Base-by-base conservation (phyloP, 92 coral and sea anemone genomes). In the Montipora capitata region DNA sequence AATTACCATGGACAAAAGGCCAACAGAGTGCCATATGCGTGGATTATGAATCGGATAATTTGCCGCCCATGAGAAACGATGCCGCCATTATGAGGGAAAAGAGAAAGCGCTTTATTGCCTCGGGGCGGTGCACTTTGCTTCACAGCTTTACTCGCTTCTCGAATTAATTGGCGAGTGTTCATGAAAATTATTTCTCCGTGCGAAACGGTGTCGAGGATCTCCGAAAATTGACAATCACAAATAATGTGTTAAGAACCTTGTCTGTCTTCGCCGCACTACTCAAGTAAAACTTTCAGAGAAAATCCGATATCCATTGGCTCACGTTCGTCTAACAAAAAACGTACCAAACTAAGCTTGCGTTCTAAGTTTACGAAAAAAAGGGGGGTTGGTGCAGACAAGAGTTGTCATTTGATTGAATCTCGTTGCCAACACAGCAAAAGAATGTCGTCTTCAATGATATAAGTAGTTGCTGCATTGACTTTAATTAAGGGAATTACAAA, bases 1-100 rank as follows among this genome's bases (percentile, higher is more conserved):
- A 95, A 95, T 93, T 95, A 95, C 70, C 95, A 95, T 88, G 93
- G 94, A 95, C 96, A 93, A 95, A 92, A 9, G 88, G 82, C 88
- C 95, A 62, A 91, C 85, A 74, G 92, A 67, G 95, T 90, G 89
- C 85, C 93, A 80, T 83, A 89, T 95, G 93, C 91, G 96, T 95
- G 96, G 94, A 49, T 84, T 91, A 88, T 93, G 75, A 68, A 39
- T 78, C 89, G 76, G 92, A 88, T 77, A 74, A 86, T 85, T 95
- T 95, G 91, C 98, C 94, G 98, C 95, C 75, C 83, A 68, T 70
- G 84, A 74, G 78, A 64, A 54, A 54, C 87, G 88, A 89, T 58
- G 90, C 93, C 95, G 90, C 91, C 90, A 89, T 92, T 92, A 77
- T 94, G 66, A 74, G 63, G 89, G 90, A 78, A 62, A 69, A 58